Conservation (phyloP, 2,113 vertebrate genomes). For the Mola mola region DNA sequence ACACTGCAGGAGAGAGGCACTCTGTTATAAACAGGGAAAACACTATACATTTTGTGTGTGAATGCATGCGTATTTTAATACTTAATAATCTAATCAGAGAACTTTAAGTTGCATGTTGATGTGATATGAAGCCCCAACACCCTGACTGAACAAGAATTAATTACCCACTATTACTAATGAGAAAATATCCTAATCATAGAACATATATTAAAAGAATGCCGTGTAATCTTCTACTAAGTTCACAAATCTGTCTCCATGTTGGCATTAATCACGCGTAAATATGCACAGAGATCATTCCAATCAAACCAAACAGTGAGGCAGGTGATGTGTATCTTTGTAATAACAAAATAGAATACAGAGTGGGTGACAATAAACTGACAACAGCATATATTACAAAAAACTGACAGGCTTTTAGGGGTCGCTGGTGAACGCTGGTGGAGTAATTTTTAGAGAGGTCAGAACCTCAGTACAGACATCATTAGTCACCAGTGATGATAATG, state of each 20-base stretch:
- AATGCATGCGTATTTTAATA: too few species aligned
- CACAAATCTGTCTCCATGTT: background rate
- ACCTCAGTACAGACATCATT: slow-evolving; percentile 20
- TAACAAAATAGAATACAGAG: too few species aligned
- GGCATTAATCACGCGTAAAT: background rate
- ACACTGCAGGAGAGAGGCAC: slow-evolving; percentile 77
- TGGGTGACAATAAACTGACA: too few species aligned
- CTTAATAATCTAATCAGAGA: background rate
- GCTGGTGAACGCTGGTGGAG: too few species aligned
- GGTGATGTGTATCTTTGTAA: too few species aligned
- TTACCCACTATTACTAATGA: background rate
- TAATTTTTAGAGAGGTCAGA: slow-evolving; percentile 13
- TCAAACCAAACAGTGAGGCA: too few species aligned
- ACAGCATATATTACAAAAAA: too few species aligned
- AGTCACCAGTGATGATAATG: slow-evolving; percentile 36
- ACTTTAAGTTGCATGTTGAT: background rate
- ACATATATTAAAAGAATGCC: background rate
- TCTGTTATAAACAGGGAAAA: slow-evolving; percentile 14
- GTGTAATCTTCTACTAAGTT: background rate
- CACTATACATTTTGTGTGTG: background rate
- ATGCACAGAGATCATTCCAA: too few species aligned
- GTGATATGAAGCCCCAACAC: background rate
- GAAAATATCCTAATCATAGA: background rate
- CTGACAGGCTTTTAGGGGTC: too few species aligned
- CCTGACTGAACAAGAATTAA: background rate